Percentiles rank a stretch among this genome's conserved stretches.
These are phyloP conservation scores for Halcyon malimbica DNA, from an alignment of 2,113 vertebrate genomes.

Conservation along the genomic window DNA sequence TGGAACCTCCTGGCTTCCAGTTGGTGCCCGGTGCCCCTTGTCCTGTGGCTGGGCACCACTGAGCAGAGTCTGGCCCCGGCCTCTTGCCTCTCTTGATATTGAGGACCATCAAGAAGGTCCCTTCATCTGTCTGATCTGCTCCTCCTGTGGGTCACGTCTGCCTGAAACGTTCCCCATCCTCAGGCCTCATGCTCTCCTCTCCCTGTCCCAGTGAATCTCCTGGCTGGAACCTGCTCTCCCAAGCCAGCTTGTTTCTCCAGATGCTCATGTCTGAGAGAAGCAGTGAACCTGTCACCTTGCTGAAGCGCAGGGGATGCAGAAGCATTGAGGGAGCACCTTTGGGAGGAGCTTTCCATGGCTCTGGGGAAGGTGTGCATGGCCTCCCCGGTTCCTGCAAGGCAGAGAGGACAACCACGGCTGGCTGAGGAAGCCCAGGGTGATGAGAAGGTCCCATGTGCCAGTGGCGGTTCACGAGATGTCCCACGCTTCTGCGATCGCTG, in stretches of 20 bases:
- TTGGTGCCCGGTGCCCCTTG: too few relatives aligned
- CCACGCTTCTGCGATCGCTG: accelerated
- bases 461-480: background rate
- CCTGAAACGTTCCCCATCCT: background rate
- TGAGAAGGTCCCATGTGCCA: background rate
- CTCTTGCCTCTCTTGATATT: background rate
- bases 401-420: background rate
- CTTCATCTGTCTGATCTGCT: background rate
- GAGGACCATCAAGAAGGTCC: background rate
- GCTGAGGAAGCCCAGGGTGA: background rate
- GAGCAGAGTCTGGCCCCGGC: too few relatives aligned
- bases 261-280: background rate
- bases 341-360: background rate
- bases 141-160: background rate
- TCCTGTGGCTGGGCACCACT: too few relatives aligned
- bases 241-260: background rate
- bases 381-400: background rate
- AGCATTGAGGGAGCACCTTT: accelerated
- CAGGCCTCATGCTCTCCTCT: background rate
- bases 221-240: background rate
- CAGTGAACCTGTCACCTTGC: background rate
- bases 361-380: accelerated
- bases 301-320: background rate
- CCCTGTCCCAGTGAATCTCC: background rate
- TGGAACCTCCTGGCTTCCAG: too few relatives aligned